Conservation (phyloP, 2,797 vertebrate genomes). For the Onychomys torridus region DNA sequence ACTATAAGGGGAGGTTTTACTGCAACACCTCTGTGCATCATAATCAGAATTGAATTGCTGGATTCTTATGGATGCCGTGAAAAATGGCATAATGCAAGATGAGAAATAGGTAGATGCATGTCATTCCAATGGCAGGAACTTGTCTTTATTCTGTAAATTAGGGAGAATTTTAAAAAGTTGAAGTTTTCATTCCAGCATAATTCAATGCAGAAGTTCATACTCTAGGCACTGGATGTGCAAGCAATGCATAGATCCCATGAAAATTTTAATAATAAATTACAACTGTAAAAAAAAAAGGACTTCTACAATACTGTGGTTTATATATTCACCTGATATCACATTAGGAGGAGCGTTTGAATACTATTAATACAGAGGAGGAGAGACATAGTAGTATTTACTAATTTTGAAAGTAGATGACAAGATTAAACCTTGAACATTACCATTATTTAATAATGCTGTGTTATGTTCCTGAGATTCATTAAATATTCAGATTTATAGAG, state of each 20-base stretch:
- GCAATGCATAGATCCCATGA: neutral
- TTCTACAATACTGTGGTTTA: neutral
- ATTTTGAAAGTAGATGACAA: neutral
- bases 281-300: neutral
- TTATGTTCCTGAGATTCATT: neutral
- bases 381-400: neutral
- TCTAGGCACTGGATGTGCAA: too few relatives aligned
- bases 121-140: neutral
- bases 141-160: neutral
- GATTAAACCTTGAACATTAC: neutral
- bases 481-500: neutral
- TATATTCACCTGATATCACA: neutral
- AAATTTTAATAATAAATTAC: neutral
- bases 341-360: neutral
- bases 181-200: neutral
- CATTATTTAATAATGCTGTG: neutral
- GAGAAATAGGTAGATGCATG: fast-evolving
- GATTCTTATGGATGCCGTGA: neutral
- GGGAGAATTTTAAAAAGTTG: neutral
- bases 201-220: neutral
- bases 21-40: neutral
- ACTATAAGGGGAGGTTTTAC: neutral
- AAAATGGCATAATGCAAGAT: neutral
- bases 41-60: neutral
- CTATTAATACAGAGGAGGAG: neutral